Conservation (phyloP, 35 echinoderm and acorn worm genomes). For the Eucidaris tribuloides region DNA sequence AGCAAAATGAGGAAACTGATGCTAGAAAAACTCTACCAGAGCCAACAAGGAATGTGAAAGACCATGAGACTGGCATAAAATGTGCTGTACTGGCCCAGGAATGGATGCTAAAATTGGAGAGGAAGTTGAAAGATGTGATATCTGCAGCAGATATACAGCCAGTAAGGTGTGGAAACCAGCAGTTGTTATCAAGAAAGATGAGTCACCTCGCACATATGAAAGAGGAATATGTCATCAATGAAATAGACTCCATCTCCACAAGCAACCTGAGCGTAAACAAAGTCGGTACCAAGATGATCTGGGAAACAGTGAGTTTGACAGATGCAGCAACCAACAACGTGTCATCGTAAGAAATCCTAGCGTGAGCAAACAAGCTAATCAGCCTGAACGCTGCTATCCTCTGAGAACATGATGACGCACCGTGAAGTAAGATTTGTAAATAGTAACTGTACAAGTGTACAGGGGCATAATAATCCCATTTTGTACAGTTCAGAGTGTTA, state of each 20-base stretch:
- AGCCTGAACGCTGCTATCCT: background rate
- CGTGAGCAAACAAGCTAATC: background rate
- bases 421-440: too few relatives aligned
- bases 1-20: background rate
- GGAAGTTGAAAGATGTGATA: slow-evolving; percentile 15
- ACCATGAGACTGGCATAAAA: slow-evolving; percentile 34
- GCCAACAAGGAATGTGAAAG: slow-evolving; percentile 50
- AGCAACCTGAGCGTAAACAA: background rate
- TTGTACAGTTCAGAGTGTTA: too few relatives aligned
- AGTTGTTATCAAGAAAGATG: too few relatives aligned
- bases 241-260: background rate
- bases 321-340: background rate
- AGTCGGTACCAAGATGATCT: background rate
- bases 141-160: background rate
- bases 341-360: background rate
- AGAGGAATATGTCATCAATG: too few relatives aligned
- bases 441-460: too few relatives aligned
- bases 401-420: background rate
- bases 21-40: slow-evolving; percentile 38
- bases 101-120: slow-evolving; percentile 29
- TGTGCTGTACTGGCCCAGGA: slow-evolving; percentile 33
- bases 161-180: too few relatives aligned
- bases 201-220: too few relatives aligned
- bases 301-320: too few relatives aligned
- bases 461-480: too few relatives aligned